Evolutionary conservation across 2,797 vertebrate species (phyloP).

Genomic region (Oryzias dopingdopingensis): DNA sequence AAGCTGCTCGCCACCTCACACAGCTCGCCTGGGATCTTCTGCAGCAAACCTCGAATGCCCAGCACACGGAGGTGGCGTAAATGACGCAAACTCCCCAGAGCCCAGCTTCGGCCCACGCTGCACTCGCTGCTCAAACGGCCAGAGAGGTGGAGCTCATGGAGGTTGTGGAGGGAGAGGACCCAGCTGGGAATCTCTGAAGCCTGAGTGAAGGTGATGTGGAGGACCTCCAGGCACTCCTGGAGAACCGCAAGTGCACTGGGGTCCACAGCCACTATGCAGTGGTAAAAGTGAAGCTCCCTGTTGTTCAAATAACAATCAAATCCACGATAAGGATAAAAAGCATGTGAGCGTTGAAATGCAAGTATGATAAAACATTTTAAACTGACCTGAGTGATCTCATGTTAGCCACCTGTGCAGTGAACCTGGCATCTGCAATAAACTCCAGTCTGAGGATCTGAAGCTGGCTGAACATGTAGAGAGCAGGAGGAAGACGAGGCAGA

Average conservation of each 20-base stretch:
- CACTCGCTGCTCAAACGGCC: conserved; percentile 71
- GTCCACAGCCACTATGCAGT: conserved; percentile 74
- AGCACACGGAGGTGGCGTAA: conserved; percentile 72
- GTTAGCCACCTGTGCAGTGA: conserved; percentile 71
- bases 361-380: background rate
- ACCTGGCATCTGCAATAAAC: conserved; percentile 72
- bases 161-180: conserved; percentile 72
- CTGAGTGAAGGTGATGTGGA: conserved; percentile 78
- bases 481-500: conserved; percentile 74
- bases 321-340: too few relatives aligned
- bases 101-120: conserved; percentile 68
- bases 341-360: too few relatives aligned
- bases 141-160: conserved; percentile 79
- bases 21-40: conserved; percentile 74
- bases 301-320: conserved; percentile 8
- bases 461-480: conserved; percentile 74
- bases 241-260: conserved; percentile 69
- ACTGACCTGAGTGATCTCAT: conserved; percentile 74
- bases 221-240: conserved; percentile 72
- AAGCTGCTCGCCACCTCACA: conserved; percentile 73
- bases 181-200: conserved; percentile 75
- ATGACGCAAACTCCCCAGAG: conserved; percentile 70
- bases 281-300: conserved; percentile 80
- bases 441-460: conserved; percentile 80
- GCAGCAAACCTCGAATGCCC: conserved; percentile 67